Percentiles rank a stretch among this genome's conserved stretches.
Evolutionary conservation across 1,140 invertebrate species (phyloP).

Genomic region (Aphaenogaster floridana): DNA sequence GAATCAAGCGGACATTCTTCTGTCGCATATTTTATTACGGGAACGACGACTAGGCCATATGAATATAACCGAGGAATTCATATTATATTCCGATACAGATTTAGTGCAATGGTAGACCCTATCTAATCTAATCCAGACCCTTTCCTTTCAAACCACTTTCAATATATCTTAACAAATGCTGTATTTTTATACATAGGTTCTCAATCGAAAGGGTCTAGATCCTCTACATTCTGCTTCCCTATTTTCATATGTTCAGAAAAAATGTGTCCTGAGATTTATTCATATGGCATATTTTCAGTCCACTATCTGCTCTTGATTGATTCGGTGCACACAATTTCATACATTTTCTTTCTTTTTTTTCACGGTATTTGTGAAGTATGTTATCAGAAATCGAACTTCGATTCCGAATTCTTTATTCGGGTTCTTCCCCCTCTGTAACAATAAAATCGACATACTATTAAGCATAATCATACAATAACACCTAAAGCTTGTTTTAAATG

Average conservation of each 20-base stretch:
- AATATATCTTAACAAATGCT: conserved; percentile 63
- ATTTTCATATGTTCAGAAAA: conserved; percentile 58
- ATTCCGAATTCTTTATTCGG: conserved; percentile 77
- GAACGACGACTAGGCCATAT: conserved; percentile 76
- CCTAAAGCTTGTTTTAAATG: background rate
- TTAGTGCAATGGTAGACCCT: conserved; percentile 51
- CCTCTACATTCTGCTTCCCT: conserved; percentile 53
- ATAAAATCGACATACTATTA: conserved; percentile 9
- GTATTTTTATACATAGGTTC: conserved; percentile 67
- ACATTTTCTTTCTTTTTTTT: conserved; percentile 44
- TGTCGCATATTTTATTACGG: conserved; percentile 61
- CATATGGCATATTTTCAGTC: conserved; percentile 75
- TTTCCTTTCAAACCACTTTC: conserved; percentile 53
- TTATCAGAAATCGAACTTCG: conserved; percentile 17
- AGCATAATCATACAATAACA: background rate
- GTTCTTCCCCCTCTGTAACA: conserved; percentile 80
- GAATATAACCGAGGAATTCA: conserved; percentile 72
- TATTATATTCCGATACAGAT: conserved; percentile 51
- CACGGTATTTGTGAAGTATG: conserved; percentile 55
- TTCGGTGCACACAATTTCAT: conserved; percentile 66
- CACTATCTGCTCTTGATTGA: conserved; percentile 67
- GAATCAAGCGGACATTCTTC: conserved; percentile 67
- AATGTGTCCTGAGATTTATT: conserved; percentile 71
- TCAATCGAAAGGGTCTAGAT: conserved; percentile 58
- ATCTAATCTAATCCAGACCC: conserved; percentile 66